These are phyloP conservation scores for Sebastes nivosus DNA, from an alignment of 2,797 vertebrate species.

Conservation along the genomic window DNA sequence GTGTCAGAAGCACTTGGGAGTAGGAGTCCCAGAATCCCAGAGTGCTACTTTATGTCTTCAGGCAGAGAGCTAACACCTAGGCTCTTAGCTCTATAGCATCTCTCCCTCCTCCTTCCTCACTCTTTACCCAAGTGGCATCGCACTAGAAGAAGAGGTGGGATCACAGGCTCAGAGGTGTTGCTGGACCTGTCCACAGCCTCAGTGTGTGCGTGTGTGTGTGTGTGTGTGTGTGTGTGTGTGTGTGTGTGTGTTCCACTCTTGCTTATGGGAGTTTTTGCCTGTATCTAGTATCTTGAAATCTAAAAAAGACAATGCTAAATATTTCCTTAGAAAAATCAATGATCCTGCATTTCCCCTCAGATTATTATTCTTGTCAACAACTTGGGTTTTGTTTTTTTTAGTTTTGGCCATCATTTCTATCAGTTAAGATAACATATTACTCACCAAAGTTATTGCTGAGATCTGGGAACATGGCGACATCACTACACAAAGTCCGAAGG, in stretches of 20 bases:
- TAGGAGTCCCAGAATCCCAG: slow-evolving; percentile 60
- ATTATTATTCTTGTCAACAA: not conserved
- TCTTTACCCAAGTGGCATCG: slow-evolving; percentile 44
- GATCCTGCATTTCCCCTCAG: not conserved
- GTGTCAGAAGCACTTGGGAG: slow-evolving; percentile 68
- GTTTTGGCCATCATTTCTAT: not conserved
- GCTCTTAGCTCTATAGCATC: slow-evolving; percentile 79
- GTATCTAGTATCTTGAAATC: not conserved
- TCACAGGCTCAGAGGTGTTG: slow-evolving; percentile 71
- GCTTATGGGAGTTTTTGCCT: not conserved
- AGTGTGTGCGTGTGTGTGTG: not conserved
- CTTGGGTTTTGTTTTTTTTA: not conserved
- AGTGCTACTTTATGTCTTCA: slow-evolving; percentile 78
- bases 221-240: slow-evolving; percentile 6
- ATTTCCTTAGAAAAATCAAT: not conserved
- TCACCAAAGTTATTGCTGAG: not conserved
- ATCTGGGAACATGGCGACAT: not conserved
- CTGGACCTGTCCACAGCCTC: slow-evolving; percentile 69
- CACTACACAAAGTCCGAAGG: not conserved
- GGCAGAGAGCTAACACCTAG: slow-evolving; percentile 73
- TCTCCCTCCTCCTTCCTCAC: slow-evolving; percentile 60
- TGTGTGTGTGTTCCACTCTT: not conserved
- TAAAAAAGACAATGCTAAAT: not conserved
- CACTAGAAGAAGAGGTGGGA: slow-evolving; percentile 53
- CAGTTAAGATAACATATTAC: not conserved